Evolutionary conservation across 2,888 invertebrate genomes (phyloP).

Genomic region (Melieria picta): DNA sequence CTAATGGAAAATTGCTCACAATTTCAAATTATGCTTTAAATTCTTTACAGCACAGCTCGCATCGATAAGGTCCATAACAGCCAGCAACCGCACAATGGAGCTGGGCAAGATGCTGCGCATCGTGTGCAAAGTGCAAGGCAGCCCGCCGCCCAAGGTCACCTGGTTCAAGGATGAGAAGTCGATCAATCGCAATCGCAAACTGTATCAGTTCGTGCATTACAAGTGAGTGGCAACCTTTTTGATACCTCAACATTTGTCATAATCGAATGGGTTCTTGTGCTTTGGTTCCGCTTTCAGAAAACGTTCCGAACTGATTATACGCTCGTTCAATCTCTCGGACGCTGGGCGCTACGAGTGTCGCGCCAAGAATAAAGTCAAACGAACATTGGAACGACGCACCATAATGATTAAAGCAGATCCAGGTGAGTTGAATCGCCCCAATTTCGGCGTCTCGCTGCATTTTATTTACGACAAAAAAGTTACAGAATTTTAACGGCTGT

Average conservation of each 20-base stretch:
- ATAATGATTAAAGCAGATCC: slow-evolving; percentile 64
- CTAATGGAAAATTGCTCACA: no score
- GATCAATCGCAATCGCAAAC: slow-evolving; percentile 66
- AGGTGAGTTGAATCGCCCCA: slow-evolving; percentile 52
- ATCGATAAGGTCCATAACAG: slow-evolving; percentile 62
- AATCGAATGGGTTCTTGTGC: slow-evolving; percentile 15
- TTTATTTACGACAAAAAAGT: no score
- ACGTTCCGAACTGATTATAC: slow-evolving; percentile 85
- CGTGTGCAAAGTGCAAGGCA: slow-evolving; percentile 79
- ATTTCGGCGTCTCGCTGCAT: no score
- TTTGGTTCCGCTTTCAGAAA: slow-evolving; percentile 70
- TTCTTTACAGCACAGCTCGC: slow-evolving; percentile 67
- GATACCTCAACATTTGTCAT: slow-evolving; percentile 5
- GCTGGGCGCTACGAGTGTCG: slow-evolving; percentile 85
- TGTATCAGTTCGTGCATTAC: slow-evolving; percentile 64
- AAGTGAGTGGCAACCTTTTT: slow-evolving; percentile 56
- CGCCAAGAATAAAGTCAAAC: slow-evolving; percentile 70
- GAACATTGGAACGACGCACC: slow-evolving; percentile 60
- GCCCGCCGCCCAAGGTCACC: slow-evolving; percentile 82
- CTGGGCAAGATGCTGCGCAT: slow-evolving; percentile 72
- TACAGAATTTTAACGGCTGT: no score
- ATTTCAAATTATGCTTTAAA: slow-evolving; percentile 36
- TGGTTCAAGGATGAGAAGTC: slow-evolving; percentile 83
- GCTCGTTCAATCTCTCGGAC: slow-evolving; percentile 78
- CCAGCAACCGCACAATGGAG: slow-evolving; percentile 57